Percentiles rank a stretch among this genome's conserved stretches.
These are phyloP conservation scores for Corythornis madagascariensis DNA, from an alignment of 2,113 vertebrate species.

Conservation along the genomic window DNA sequence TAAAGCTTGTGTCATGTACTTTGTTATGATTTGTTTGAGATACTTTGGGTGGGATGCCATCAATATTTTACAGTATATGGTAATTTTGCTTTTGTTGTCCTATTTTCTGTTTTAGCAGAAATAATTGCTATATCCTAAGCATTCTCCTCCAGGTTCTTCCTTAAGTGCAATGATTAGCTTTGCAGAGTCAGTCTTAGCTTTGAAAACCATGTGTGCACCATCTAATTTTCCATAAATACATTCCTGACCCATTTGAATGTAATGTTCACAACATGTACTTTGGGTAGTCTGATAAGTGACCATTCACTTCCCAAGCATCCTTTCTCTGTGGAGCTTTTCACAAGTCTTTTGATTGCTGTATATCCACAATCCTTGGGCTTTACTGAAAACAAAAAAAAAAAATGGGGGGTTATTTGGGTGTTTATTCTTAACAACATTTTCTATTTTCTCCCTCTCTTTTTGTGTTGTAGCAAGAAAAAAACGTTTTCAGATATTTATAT, in stretches of 20 bases:
- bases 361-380: not conserved
- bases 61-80: not conserved
- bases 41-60: not conserved
- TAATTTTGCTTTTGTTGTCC: not conserved
- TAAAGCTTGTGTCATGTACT: not conserved
- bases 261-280: not conserved
- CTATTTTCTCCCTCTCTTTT: not conserved
- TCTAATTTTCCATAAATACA: not conserved
- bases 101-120: not conserved
- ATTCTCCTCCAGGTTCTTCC: not conserved
- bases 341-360: not conserved
- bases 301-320: not conserved
- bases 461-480: not conserved
- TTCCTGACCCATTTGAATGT: not conserved
- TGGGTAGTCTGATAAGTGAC: not conserved
- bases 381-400: not conserved
- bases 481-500: not conserved
- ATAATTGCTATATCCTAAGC: not conserved
- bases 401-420: not conserved
- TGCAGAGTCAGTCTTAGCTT: not conserved
- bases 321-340: not conserved
- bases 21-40: not conserved
- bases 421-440: not conserved
- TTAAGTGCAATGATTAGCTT: not conserved
- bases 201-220: not conserved